Base-by-base conservation (phyloP, 2,888 invertebrate genomes). In the Lordiphosa fenestrarum region DNA sequence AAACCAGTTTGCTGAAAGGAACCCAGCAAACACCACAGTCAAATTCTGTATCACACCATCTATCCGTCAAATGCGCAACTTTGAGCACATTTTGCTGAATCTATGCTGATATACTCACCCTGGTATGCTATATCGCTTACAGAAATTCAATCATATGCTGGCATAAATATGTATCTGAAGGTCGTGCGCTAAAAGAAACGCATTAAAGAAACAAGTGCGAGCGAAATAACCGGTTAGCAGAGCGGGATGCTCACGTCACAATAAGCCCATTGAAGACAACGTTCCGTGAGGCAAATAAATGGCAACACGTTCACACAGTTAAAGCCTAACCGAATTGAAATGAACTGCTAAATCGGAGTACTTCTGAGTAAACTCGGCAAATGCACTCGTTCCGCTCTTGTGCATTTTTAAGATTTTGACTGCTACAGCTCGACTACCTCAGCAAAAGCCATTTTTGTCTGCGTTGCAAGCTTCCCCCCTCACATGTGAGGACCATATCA, bases 161-260 rank as follows among this genome's bases (percentile, higher is more conserved):
- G 35, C 63, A 62, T 48, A n/a, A n/a, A n/a, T n/a, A 48, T 53
- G 61, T 53, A 62, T 56, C 61, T 73, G 72, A 72, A 72, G 72
- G 72, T 72, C 72, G 69, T 56, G 53, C 40, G 52, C 49, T 40
- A 68, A 57, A n/a, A n/a, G n/a, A n/a, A n/a, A n/a, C n/a, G 54
- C 49, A 44, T 37, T 33, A 50, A 55, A 71, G 52, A 69, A 56
- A 57, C 52, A 68, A 60, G 47, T 42, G 53, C 40, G 49, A 69
- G 48, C 56, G 53, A 48, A 25, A 47, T 37, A 55, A 71, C 65
- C 56, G 73, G 58, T 72, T 69, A 58, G 25, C 35, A 44, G 52
- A 40, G 35, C 63, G 33, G 47, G 49, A 42, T 21, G 33, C 33
- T 19, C 47, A 47, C 30, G 30, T 61, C 53, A 62, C 63, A 46